Base-by-base conservation (phyloP, 2,888 invertebrate species). In the Polyommatus icarus region DNA sequence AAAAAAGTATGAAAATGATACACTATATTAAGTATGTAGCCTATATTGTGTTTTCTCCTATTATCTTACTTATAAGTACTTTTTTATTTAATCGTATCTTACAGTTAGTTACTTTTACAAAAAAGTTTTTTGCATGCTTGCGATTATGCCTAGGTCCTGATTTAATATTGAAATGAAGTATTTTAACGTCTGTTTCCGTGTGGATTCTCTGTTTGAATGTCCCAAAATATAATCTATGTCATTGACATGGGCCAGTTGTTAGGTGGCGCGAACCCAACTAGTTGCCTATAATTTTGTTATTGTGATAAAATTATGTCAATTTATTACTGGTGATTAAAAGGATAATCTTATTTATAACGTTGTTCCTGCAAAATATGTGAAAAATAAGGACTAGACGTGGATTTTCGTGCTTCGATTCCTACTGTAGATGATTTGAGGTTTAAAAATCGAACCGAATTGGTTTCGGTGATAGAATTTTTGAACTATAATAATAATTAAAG, bases 161-260 rank as follows among this genome's bases (percentile, higher is more conserved):
- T 10, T 10, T 40, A 40, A 10, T 36, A 10, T 40, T 46, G 7
- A 46, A 46, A 46, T 46, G 10, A 18, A 15, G 54, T 54, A 54
- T 54, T 15, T 5, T 54, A 4, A 54, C 1, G 0, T 54, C 18
- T 29, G 29, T 29, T 54, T 54, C 29, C 3, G 54, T 6, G 3
- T 75, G 15, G 18, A 3, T 29, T 54, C 46, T 75, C 75, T 75
- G 29, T 15, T 50, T 29, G 75, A 1, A 75, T 75, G 18, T 75
- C 12, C 24, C 40, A 24, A 6, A 75, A 50, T 73, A 73, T 73
- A 29, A 18, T 75, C 75, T 75, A 75, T 75, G 75, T 54, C 75
- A 54, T 75, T 75, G 75, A 75, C 75, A 75, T 29, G 75, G 24
- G 50, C 75, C 75, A 75, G 50, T 75, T 75, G 75, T 75, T 50